Evolutionary conservation across 2,113 vertebrate species (phyloP), one percentile per base, ranked within the genome.

Genomic region (Mesitornis unicolor): DNA sequence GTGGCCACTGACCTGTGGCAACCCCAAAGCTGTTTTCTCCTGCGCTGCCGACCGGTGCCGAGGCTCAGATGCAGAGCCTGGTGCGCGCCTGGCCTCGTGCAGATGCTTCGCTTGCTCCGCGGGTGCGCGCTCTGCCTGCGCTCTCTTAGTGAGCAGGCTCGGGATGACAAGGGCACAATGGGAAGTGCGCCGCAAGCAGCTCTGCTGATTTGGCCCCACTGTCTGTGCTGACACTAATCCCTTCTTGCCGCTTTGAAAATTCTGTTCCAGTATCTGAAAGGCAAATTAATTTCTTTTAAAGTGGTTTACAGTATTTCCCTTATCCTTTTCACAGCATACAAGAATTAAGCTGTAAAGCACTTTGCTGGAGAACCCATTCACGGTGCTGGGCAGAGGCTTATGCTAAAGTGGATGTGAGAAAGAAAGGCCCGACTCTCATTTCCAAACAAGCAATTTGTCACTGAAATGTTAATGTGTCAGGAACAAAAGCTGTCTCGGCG

Each of bases 201-300:
- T 89, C 87, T 70, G 88, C 61, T 56, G 89, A 43, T 63, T 73
- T 33, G 28, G 69, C 81, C 81, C 7, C 3, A 7, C 84, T 73
- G 53, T 61, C 64, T 50, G 64, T 11, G 9, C 92, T 89, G 93
- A 94, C 89, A 24, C 54, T 88, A 96, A 96, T 97, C 96, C 95
- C 74, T 69, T 68, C 84, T 91, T 54, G 2, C n/a, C 0, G 18
- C 90, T 91, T 65, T 73, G 87, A 67, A 71, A 88, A 88, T 31
- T 74, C 87, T 10, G 38, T 91, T 88, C 90, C 79, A 13, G 31
- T 48, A 28, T 80, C 82, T 91, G 92, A 93, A 93, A 97, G 87
- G 87, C 94, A 95, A 94, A 95, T 94, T 94, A 93, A 91, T 96
- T 90, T 91, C 78, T 83, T 73, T 80, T 83, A 36, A 91, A 91